phyloP scores from a whole-genome alignment of 2,888 invertebrate species.

The Tinea pellionella region DNA sequence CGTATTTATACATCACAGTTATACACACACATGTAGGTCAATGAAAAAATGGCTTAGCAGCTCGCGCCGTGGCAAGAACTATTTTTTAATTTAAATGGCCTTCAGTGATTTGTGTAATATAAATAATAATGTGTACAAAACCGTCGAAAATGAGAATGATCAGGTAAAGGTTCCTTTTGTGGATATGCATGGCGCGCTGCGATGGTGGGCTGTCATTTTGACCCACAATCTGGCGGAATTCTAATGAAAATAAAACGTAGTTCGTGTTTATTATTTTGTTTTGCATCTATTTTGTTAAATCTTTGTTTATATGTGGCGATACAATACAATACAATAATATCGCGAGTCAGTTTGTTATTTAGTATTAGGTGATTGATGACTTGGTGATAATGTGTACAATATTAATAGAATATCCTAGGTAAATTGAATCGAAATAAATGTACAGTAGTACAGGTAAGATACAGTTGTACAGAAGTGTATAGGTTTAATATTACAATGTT shows the following conservation, averaged over 20 bases:
- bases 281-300: neutral
- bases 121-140: conserved; percentile 65
- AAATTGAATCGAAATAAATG: neutral
- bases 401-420: conserved; percentile 66
- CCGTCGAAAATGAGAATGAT: conserved; percentile 64
- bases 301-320: neutral
- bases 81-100: conserved; percentile 69
- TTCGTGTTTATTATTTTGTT: neutral
- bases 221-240: conserved; percentile 45
- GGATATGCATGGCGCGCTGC: conserved; percentile 41
- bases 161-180: conserved; percentile 48
- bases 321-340: too few species aligned
- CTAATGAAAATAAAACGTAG: conserved; percentile 20
- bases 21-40: conserved; percentile 59
- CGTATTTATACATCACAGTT: neutral
- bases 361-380: conserved; percentile 43
- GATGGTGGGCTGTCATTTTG: conserved; percentile 63
- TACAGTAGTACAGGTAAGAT: neutral
- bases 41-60: conserved; percentile 68
- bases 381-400: conserved; percentile 58
- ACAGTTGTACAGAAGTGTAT: neutral
- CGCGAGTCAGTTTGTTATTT: neutral
- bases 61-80: conserved; percentile 65
- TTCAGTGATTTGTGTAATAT: conserved; percentile 68
- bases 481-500: too few species aligned